Evolutionary conservation across 2,888 invertebrate genomes (phyloP).

Genomic region (Eudasyphora cyanicolor): DNA sequence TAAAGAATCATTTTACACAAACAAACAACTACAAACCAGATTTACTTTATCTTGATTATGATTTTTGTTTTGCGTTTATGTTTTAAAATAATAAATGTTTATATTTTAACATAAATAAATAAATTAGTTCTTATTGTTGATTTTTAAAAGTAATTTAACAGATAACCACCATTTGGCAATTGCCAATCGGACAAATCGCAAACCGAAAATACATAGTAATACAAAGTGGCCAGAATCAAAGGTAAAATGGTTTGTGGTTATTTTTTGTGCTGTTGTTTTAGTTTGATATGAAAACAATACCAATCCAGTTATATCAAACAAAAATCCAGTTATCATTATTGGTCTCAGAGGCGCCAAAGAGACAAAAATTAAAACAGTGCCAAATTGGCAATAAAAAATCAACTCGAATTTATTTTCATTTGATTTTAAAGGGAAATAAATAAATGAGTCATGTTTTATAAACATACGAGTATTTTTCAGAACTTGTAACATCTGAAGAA

Average conservation of each 20-base stretch:
- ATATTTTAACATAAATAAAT: constrained; percentile 65
- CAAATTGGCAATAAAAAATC: background rate
- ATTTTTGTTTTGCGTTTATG: constrained; percentile 35
- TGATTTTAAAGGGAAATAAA: background rate
- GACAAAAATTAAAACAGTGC: constrained; percentile 23
- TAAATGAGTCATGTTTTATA: background rate
- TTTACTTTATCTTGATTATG: constrained; percentile 54
- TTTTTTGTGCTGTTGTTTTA: constrained; percentile 41
- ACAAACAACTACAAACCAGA: constrained; percentile 31
- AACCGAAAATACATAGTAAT: background rate
- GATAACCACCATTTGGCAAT: constrained; percentile 59
- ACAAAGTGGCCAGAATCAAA: constrained; percentile 50
- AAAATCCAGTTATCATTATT: constrained; percentile 63
- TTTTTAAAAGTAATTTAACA: constrained; percentile 67
- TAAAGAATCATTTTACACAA: constrained; percentile 12
- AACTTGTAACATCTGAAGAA: too few relatives aligned
- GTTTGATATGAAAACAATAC: constrained; percentile 58
- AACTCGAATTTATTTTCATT: background rate
- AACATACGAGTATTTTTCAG: too few relatives aligned
- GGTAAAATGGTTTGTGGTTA: background rate
- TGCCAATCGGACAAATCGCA: constrained; percentile 26
- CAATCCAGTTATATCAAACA: too few relatives aligned
- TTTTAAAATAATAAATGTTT: constrained; percentile 58
- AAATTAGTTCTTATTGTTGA: constrained; percentile 67
- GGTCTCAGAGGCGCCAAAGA: constrained; percentile 58